Evolutionary conservation across 2,797 vertebrate genomes (phyloP), one percentile per base, ranked within the genome.

Genomic region (Anomalospiza imberbis): DNA sequence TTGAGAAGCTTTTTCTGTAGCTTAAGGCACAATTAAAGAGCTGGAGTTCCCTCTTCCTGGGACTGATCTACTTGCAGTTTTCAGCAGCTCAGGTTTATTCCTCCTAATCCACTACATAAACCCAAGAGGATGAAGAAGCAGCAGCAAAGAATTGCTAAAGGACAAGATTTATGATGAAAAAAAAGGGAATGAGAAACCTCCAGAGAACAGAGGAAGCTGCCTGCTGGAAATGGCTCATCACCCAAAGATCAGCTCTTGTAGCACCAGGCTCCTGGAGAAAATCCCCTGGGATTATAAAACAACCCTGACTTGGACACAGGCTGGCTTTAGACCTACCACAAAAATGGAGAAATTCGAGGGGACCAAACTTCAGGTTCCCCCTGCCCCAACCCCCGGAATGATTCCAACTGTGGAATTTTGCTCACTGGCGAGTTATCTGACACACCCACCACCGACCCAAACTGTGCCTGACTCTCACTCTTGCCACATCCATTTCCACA

Each of bases 81-180:
- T 75, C 89, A 93, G 62, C 83, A 93, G 80, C 44, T 78, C 76
- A 48, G 29, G 45, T 60, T 91, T 81, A 90, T 78, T 94, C 73
- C 44, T 90, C 36, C 40, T 88, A 94, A 93, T 80, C 73, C 47
- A 13, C 44, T 74, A 29, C 25, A 22, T 22, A 78, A 88, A 65
- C 80, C 44, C 90, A 68, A 66, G 47, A 62, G 48, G 80, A 93
- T 62, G 67, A 88, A 86, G 62, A 21, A 91, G 53, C 61, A 86
- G 72, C 66, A 85, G 58, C 54, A 81, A 85, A 74, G 54, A 93
- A 85, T 20, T 85, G 61, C 74, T 78, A 40, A 85, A 78, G 66
- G 51, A 70, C 31, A 61, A 70, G 63, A 71, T 82, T 51, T 67
- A 28, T 32, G 68, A 71, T 28, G n/a, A 36, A 68, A 72, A 71